Evolutionary conservation across 2,113 vertebrate genomes (phyloP).

Genomic region (Hydropotes inermis): DNA sequence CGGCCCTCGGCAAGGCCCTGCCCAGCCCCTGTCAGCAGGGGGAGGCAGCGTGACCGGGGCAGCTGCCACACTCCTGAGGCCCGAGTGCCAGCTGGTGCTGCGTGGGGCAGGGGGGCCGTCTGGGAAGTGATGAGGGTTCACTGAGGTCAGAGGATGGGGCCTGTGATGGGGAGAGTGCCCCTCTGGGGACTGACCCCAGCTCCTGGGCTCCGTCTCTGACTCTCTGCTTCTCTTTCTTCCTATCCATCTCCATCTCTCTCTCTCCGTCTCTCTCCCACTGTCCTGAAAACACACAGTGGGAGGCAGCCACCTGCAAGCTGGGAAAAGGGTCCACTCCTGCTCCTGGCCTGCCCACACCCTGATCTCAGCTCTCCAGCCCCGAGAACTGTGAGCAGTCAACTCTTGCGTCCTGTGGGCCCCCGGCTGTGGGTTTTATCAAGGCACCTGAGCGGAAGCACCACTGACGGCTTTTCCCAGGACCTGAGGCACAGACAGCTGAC

Average conservation of each 20-base stretch:
- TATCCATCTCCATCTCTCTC: neutral
- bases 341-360: neutral
- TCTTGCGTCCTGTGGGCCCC: neutral
- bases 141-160: neutral
- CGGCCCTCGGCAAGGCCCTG: neutral
- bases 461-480: fast-evolving
- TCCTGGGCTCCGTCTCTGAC: neutral
- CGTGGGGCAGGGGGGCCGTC: fast-evolving
- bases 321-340: neutral
- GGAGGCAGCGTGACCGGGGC: neutral
- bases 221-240: neutral
- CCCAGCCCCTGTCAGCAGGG: neutral
- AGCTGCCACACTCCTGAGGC: neutral
- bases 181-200: fast-evolving
- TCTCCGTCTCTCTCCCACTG: neutral
- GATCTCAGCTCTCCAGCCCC: neutral
- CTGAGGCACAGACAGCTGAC: neutral
- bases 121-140: too few relatives aligned
- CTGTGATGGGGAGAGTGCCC: too few relatives aligned
- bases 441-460: too few relatives aligned
- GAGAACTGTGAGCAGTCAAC: neutral
- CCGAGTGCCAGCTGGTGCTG: too few relatives aligned
- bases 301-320: neutral
- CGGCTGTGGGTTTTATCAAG: fast-evolving
- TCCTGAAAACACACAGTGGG: neutral